Conservation (phyloP, 1,140 invertebrate species). For the Leguminivora glycinivorella region DNA sequence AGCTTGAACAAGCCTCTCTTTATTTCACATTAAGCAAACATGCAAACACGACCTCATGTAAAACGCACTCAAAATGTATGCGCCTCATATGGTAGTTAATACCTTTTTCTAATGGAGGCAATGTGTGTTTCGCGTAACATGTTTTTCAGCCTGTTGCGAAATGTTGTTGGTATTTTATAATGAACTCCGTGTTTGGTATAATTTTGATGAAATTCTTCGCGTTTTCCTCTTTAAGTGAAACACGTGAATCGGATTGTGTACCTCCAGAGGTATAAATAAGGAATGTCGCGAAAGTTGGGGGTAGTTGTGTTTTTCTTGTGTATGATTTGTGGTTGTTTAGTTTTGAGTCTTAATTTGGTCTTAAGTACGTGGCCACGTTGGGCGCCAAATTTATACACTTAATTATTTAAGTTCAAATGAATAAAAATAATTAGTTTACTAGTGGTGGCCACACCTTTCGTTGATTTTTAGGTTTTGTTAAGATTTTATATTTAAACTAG, state of each 20-base stretch:
- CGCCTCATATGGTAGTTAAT: background rate
- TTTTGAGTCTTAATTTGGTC: background rate
- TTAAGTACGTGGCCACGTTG: too few species aligned
- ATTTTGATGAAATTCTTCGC: conserved; percentile 5
- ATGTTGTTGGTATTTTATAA: conserved; percentile 14
- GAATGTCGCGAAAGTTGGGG: background rate
- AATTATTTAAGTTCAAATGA: too few species aligned
- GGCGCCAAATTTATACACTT: too few species aligned
- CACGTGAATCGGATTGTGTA: background rate
- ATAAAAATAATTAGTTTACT: too few species aligned
- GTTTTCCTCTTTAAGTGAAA: conserved; percentile 5
- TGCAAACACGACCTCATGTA: background rate
- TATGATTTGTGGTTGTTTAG: background rate
- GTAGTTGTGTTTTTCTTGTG: background rate
- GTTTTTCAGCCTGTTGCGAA: background rate
- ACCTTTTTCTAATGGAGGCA: background rate
- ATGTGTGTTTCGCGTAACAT: background rate
- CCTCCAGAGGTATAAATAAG: background rate
- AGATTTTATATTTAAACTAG: too few species aligned
- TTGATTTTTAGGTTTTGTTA: too few species aligned
- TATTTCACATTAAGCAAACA: background rate
- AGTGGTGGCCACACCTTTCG: too few species aligned
- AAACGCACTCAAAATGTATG: background rate
- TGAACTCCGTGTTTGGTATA: background rate
- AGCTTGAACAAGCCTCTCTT: background rate